A percentile compares a stretch with the other conserved stretches of the same genome.
These are phyloP conservation scores for Platanista minor DNA, from an alignment of 2,113 vertebrate genomes.

Conservation along the genomic window DNA sequence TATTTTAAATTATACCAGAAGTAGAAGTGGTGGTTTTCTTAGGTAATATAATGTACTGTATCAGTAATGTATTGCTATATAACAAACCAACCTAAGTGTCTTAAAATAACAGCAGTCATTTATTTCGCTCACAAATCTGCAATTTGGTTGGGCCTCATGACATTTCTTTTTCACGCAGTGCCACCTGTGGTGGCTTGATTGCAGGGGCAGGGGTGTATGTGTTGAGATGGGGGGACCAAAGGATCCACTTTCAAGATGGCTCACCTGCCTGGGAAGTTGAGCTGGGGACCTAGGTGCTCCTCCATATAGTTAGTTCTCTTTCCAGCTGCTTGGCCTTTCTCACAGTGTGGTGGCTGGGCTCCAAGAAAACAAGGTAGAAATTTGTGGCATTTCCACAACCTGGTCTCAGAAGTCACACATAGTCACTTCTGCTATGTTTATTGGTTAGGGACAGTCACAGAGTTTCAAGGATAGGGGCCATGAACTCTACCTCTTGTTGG, in stretches of 20 bases:
- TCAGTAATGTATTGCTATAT: neutral
- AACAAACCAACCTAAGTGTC: neutral
- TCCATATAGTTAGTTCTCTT: neutral
- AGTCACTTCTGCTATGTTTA: neutral
- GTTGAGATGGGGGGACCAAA: neutral
- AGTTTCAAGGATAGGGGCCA: neutral
- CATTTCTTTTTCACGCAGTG: neutral
- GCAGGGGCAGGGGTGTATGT: neutral
- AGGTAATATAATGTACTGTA: neutral
- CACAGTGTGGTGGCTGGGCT: neutral
- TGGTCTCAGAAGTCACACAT: neutral
- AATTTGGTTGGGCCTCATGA: neutral
- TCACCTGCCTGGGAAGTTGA: neutral
- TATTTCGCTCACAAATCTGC: neutral
- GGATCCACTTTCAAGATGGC: neutral
- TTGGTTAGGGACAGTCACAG: neutral
- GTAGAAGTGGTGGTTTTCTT: conserved; percentile 5
- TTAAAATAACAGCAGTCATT: neutral
- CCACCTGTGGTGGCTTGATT: neutral
- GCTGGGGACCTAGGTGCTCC: neutral
- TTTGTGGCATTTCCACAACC: neutral
- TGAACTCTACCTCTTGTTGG: neutral
- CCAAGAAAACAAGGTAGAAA: neutral
- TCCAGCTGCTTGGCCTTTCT: neutral
- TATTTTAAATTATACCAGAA: neutral